Evolutionary conservation across 2,888 invertebrate genomes (phyloP).

Genomic region (Leptogaster cylindrica): DNA sequence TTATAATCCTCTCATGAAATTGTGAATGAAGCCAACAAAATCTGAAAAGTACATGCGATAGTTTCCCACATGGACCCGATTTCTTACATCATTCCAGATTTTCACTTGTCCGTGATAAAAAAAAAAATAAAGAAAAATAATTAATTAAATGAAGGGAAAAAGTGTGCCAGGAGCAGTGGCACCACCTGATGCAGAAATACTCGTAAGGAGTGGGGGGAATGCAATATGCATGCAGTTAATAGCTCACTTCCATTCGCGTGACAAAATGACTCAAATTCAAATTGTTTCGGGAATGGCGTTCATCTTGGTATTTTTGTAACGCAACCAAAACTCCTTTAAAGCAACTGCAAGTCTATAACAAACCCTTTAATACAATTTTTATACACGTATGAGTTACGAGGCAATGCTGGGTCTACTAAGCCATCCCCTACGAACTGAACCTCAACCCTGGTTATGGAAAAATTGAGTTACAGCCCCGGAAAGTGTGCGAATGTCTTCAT

Average conservation of each 20-base stretch:
- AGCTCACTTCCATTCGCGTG: slow-evolving; percentile 22
- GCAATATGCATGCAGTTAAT: slow-evolving; percentile 26
- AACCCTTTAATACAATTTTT: background rate
- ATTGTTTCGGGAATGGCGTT: too few species aligned
- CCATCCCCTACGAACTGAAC: background rate
- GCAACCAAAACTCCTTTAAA: background rate
- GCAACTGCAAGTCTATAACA: background rate
- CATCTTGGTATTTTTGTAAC: background rate
- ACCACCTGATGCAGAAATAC: too few species aligned
- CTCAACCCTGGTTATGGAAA: too few species aligned
- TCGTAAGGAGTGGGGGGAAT: slow-evolving; percentile 1
- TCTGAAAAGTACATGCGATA: background rate
- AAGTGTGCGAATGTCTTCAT: slow-evolving; percentile 34
- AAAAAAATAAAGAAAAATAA: too few species aligned
- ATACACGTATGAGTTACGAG: background rate
- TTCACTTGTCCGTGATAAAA: too few species aligned
- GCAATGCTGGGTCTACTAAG: background rate
- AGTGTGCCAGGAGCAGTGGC: too few species aligned
- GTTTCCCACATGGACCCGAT: background rate
- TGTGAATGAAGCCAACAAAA: background rate
- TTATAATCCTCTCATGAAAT: slow-evolving; percentile 1
- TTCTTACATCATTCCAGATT: background rate
- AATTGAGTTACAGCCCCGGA: slow-evolving; percentile 14
- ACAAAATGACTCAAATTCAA: slow-evolving; percentile 15
- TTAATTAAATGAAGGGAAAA: too few species aligned